Conservation (phyloP, 2,888 invertebrate genomes). For the Drosophila kokeensis region DNA sequence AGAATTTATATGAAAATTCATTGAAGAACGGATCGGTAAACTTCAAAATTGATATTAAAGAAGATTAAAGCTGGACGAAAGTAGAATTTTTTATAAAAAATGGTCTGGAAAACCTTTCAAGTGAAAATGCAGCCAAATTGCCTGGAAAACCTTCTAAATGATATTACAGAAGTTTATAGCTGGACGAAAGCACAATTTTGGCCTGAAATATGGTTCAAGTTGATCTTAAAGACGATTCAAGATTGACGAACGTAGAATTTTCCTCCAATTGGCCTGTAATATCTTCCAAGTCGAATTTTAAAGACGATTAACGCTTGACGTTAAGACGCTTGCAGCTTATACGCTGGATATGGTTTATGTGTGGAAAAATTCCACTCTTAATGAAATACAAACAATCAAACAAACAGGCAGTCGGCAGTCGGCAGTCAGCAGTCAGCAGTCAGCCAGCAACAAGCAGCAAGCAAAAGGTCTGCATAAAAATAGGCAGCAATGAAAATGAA, state of each 20-base stretch:
- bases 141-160: not conserved
- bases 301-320: not conserved
- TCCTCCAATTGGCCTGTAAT: not conserved
- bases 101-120: no score
- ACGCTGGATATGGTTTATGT: conserved; percentile 22
- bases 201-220: not conserved
- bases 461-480: conserved; percentile 55
- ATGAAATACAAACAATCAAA: conserved; percentile 53
- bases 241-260: not conserved
- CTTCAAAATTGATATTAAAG: not conserved
- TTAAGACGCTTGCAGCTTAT: conserved; percentile 5
- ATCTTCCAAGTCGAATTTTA: not conserved
- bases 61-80: not conserved
- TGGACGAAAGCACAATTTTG: not conserved
- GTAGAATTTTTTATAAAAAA: not conserved
- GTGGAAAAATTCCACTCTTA: conserved; percentile 62
- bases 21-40: not conserved
- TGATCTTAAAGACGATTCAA: not conserved
- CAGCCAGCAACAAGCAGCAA: conserved; percentile 9
- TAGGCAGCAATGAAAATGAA: conserved; percentile 55
- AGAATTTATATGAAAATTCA: not conserved
- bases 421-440: conserved; percentile 9
- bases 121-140: no score
- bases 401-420: conserved; percentile 45
- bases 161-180: not conserved